Base-by-base conservation (phyloP, 2,797 vertebrate species). In the Eidolon dupreanum region DNA sequence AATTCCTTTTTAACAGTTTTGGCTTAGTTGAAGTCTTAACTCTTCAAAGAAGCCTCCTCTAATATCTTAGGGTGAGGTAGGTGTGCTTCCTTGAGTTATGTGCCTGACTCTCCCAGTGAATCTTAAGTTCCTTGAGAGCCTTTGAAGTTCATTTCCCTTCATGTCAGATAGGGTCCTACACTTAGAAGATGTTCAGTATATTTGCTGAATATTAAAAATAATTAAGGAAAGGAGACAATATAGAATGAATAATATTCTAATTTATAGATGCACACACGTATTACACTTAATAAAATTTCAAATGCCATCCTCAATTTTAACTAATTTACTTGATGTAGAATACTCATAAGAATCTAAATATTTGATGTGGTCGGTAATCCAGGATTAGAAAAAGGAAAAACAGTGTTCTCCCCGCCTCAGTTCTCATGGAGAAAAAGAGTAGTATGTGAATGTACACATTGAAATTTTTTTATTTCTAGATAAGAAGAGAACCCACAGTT, bases 381-480 rank as follows among this genome's bases (percentile, higher is more conserved):
- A 46, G 31, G n/a, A 71, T 59, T 65, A 49, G 31, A 13, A 71
- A 61, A 65, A 49, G 8, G 12, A 33, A 88, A 10, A 17, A 0
- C 3, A 41, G 0, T 68, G 11, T 3, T 36, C 11, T 70, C 1
- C 12, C 0, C 1, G 28, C 5, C 68, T 71, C 11, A 59, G 8
- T 82, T 57, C 2, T 94, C 46, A 86, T 0, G 68, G 19, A 51
- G 19, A n/a, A 4, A 59, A 77, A 9, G 33, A 82, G 24, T 63
- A 85, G n/a, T 59, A 2, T 77, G 49, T 70, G 61, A 83, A 49
- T 15, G 4, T 73, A 36, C 9, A 28, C 10, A 49, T 8, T 68
- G 41, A 43, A 43, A 38, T 84, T 68, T 75, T 5, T 88, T 68
- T 51, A n/a, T 78, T 93, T 89, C 63, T 57, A 65, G 13, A 28